Evolutionary conservation across 2,888 invertebrate species (phyloP).

Genomic region (Arge pagana): DNA sequence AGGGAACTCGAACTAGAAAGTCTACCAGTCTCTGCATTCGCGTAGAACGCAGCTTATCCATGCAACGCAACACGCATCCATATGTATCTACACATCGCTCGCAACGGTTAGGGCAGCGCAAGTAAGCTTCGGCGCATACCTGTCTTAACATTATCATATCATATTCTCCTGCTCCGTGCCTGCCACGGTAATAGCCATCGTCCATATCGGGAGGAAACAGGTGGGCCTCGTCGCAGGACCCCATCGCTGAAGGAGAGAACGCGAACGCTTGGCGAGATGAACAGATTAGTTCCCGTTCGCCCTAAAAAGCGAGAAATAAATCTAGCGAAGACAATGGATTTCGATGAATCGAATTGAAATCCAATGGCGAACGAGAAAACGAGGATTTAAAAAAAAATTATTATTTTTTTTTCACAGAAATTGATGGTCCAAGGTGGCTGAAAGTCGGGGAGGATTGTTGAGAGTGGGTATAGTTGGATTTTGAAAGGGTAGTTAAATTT

Average conservation of each 20-base stretch:
- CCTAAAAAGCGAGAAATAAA: too few species aligned
- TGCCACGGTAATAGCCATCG: constrained; percentile 31
- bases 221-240: constrained; percentile 29
- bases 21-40: too few species aligned
- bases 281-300: too few species aligned
- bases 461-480: constrained; percentile 36
- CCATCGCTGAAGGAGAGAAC: too few species aligned
- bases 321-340: too few species aligned
- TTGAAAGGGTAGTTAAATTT: constrained; percentile 53
- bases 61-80: too few species aligned
- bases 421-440: neutral
- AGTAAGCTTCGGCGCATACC: constrained; percentile 27
- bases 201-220: constrained; percentile 40
- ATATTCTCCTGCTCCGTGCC: constrained; percentile 24
- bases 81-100: constrained; percentile 23
- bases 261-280: too few species aligned
- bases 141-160: constrained; percentile 36
- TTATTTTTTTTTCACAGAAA: too few species aligned
- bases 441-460: neutral
- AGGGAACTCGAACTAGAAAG: too few species aligned
- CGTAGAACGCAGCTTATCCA: too few species aligned
- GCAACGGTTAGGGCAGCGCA: constrained; percentile 22
- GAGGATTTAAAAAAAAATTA: neutral
- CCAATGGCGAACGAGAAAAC: neutral
- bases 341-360: too few species aligned